These are phyloP conservation scores for Anser cygnoides DNA, from an alignment of 2,113 vertebrate genomes.

Conservation along the genomic window DNA sequence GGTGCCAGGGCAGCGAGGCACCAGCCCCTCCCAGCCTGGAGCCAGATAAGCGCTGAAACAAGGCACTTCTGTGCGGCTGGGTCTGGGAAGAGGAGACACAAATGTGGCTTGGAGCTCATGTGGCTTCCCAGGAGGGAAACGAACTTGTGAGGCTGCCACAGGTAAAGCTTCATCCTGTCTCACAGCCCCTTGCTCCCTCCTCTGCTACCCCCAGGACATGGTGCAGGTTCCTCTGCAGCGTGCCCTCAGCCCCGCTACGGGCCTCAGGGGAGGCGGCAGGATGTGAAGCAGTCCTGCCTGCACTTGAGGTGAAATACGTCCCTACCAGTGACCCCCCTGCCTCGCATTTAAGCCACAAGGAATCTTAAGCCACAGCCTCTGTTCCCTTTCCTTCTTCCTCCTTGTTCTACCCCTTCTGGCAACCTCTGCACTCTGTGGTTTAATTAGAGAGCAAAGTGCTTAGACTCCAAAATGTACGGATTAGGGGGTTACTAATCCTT, in stretches of 20 bases:
- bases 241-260: not conserved
- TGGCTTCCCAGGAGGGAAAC: not conserved
- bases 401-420: constrained; percentile 19
- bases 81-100: not conserved
- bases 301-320: not conserved
- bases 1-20: not conserved
- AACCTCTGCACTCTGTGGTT: not conserved
- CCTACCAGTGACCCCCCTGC: not conserved
- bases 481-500: constrained; percentile 47
- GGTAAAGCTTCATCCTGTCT: not conserved
- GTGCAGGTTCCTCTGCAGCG: not conserved
- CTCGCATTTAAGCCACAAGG: not conserved
- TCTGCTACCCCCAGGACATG: not conserved
- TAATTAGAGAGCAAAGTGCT: constrained; percentile 44
- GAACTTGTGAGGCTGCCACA: not conserved
- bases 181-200: not conserved
- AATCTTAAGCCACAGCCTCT: not conserved
- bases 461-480: constrained; percentile 29
- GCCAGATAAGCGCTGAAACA: constrained; percentile 41
- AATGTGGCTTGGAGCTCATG: fast-evolving
- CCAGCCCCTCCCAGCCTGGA: not conserved
- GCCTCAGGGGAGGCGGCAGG: not conserved
- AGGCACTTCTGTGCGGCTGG: constrained; percentile 32
- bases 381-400: not conserved
- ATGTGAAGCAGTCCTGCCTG: not conserved